phyloP scores from a whole-genome alignment of 2,888 invertebrate species.

The Masnerella sp. region DNA sequence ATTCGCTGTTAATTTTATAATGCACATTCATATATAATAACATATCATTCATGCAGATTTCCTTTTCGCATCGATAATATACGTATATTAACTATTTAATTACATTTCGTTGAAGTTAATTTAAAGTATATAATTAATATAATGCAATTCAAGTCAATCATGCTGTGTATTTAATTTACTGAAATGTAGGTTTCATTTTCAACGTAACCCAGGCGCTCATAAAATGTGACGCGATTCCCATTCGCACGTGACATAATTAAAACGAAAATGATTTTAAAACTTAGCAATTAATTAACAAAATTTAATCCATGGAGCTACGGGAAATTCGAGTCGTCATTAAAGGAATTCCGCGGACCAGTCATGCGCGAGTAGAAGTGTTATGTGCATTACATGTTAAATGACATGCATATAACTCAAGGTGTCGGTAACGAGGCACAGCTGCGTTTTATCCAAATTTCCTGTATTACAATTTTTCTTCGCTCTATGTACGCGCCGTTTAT shows the following conservation, averaged over 20 bases:
- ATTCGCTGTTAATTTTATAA: too few relatives aligned
- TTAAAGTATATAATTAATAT: constrained; percentile 10
- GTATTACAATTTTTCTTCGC: constrained; percentile 40
- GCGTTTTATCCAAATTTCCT: constrained; percentile 27
- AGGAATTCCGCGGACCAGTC: neutral
- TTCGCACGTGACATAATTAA: constrained; percentile 10
- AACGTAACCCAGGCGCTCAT: neutral
- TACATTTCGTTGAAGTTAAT: neutral
- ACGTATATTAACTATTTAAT: neutral
- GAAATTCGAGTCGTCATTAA: constrained; percentile 16
- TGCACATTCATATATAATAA: too few relatives aligned
- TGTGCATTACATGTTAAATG: constrained; percentile 23
- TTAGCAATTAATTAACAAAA: constrained; percentile 28
- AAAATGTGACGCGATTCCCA: constrained; percentile 1
- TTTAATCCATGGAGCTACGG: neutral
- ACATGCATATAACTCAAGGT: constrained; percentile 13
- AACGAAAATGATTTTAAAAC: constrained; percentile 3
- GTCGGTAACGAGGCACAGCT: constrained; percentile 25
- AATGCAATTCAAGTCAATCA: constrained; percentile 1
- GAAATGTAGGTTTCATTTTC: neutral
- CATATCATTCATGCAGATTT: too few relatives aligned
- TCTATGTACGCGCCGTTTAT: constrained; percentile 24
- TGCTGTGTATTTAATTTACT: neutral
- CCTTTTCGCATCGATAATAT: too few relatives aligned
- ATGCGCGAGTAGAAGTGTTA: neutral